Evolutionary conservation across 2,797 vertebrate species (phyloP).

Genomic region (Pogoniulus pusillus): DNA sequence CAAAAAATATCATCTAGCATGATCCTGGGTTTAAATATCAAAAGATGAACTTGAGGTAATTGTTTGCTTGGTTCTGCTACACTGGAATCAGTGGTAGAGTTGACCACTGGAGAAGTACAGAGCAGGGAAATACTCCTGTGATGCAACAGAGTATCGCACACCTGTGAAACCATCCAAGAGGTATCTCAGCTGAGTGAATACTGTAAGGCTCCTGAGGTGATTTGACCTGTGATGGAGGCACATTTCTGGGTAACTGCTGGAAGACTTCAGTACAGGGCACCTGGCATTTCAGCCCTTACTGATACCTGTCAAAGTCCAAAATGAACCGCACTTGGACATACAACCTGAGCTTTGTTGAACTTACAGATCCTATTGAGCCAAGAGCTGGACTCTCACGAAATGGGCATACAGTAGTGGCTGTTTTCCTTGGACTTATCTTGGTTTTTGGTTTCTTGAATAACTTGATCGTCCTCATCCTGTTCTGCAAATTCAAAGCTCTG

Average conservation of each 20-base stretch:
- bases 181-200: not conserved
- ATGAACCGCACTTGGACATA: conserved; percentile 50
- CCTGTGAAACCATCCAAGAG: not conserved
- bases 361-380: conserved; percentile 65
- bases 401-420: conserved; percentile 83
- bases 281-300: not conserved
- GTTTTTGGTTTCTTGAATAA: conserved; percentile 90
- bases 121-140: not conserved
- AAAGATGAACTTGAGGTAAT: not conserved
- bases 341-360: conserved; percentile 77
- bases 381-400: conserved; percentile 75
- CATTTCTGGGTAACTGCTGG: not conserved
- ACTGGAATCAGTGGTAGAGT: not conserved
- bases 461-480: conserved; percentile 86
- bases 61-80: not conserved
- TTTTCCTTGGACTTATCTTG: conserved; percentile 89
- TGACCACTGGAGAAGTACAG: not conserved
- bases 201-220: not conserved
- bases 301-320: conserved; percentile 63
- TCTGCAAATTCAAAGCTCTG: conserved; percentile 89
- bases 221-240: not conserved
- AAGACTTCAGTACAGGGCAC: not conserved
- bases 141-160: not conserved
- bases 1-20: not conserved
- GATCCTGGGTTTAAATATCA: not conserved